These are phyloP conservation scores for Menura novaehollandiae DNA, from an alignment of 2,113 vertebrate species.

Conservation along the genomic window DNA sequence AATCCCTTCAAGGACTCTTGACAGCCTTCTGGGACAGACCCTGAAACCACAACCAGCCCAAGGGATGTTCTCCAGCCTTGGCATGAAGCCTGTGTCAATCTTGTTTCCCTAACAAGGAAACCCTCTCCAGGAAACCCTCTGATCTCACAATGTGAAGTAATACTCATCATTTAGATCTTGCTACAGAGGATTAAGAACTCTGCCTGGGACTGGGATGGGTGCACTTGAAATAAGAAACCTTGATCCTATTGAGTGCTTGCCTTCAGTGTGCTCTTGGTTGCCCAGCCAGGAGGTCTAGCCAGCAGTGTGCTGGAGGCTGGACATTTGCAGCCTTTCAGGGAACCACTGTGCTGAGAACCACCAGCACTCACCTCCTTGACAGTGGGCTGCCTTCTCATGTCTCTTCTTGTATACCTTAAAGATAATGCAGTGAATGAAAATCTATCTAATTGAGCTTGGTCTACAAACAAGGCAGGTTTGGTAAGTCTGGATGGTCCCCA, in stretches of 20 bases:
- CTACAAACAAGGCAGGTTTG: background rate
- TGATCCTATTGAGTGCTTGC: background rate
- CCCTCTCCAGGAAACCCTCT: background rate
- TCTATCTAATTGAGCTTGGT: background rate
- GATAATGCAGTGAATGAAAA: background rate
- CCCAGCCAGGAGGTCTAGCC: background rate
- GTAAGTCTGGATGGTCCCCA: background rate
- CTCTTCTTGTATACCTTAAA: background rate
- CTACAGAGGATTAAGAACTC: background rate
- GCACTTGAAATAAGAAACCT: background rate
- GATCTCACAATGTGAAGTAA: background rate
- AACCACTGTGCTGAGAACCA: background rate
- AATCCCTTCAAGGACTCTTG: background rate
- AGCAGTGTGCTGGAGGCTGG: background rate
- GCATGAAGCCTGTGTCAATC: rapidly evolving
- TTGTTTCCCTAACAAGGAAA: background rate
- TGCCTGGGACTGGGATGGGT: no score
- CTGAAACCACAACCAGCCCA: background rate
- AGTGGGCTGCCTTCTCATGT: background rate
- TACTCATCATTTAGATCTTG: background rate
- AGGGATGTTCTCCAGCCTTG: background rate
- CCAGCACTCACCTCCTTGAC: rapidly evolving
- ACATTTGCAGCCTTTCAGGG: background rate
- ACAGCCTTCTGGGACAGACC: background rate
- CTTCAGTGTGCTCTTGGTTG: background rate